Conservation (phyloP, 2,888 invertebrate species). For the Aporophyla nigra region DNA sequence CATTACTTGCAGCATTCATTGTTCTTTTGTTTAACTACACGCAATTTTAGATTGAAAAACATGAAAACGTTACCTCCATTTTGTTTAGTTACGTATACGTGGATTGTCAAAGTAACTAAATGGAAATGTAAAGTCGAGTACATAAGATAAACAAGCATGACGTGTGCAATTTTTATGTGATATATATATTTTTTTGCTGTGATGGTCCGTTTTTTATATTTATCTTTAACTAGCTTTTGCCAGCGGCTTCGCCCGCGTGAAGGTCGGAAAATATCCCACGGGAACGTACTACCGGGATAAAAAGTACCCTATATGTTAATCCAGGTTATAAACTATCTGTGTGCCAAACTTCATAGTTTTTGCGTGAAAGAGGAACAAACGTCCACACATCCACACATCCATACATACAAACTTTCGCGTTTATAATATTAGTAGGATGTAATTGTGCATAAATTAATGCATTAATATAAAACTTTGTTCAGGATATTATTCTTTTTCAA, state of each 20-base stretch:
- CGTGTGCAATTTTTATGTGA: not conserved
- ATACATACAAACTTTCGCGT: too few species aligned
- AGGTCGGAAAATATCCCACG: too few species aligned
- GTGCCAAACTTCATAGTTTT: too few species aligned
- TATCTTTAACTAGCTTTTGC: too few species aligned
- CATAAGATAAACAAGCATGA: not conserved
- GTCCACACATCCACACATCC: too few species aligned
- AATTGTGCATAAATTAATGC: not conserved
- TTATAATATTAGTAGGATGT: too few species aligned
- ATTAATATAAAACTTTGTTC: not conserved
- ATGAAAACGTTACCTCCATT: conserved; percentile 13
- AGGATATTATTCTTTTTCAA: not conserved
- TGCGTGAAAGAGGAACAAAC: too few species aligned
- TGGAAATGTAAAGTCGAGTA: conserved; percentile 15
- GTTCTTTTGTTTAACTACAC: conserved; percentile 13
- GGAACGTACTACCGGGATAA: too few species aligned
- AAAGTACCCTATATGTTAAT: too few species aligned
- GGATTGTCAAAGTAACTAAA: conserved; percentile 9
- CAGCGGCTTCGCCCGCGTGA: too few species aligned
- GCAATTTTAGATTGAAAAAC: not conserved
- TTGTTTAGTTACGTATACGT: conserved; percentile 17
- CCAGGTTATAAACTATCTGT: too few species aligned
- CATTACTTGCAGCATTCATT: conserved; percentile 12
- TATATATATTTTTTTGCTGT: not conserved
- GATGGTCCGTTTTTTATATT: not conserved